Conservation (phyloP, 2,888 invertebrate genomes). For the Synanthedon andrenaeformis region DNA sequence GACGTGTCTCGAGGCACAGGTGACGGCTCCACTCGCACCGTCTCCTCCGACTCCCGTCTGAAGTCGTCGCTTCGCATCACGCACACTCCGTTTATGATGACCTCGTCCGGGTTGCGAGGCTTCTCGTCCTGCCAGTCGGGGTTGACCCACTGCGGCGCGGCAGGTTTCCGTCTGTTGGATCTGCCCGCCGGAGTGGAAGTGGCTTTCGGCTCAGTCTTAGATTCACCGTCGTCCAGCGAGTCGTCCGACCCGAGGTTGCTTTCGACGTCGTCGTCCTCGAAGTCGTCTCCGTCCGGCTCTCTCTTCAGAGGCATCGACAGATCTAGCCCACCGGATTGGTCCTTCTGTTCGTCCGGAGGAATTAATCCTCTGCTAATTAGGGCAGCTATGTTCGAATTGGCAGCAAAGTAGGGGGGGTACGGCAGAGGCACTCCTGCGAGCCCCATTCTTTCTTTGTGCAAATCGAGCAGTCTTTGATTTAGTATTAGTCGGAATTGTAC, state of each 20-base stretch:
- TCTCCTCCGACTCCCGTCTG: slow-evolving; percentile 74
- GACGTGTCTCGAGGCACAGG: slow-evolving; percentile 70
- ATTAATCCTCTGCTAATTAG: slow-evolving; percentile 77
- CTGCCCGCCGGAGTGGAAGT: slow-evolving; percentile 56
- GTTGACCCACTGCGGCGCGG: slow-evolving; percentile 97
- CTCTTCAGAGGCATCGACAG: slow-evolving; percentile 88
- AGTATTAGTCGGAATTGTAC: slow-evolving; percentile 90
- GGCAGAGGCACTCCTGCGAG: slow-evolving; percentile 81
- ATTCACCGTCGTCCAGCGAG: slow-evolving; percentile 68
- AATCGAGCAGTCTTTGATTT: slow-evolving; percentile 88
- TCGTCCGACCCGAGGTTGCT: slow-evolving; percentile 81
- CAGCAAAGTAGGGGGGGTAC: slow-evolving; percentile 83
- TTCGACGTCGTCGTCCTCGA: slow-evolving; percentile 83
- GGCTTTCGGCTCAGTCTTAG: slow-evolving; percentile 70
- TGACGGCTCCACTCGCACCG: slow-evolving; percentile 81
- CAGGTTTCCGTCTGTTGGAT: slow-evolving; percentile 87
- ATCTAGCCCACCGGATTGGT: slow-evolving; percentile 87
- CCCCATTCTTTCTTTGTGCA: slow-evolving; percentile 88
- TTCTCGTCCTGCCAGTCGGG: slow-evolving; percentile 89
- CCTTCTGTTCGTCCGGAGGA: slow-evolving; percentile 76
- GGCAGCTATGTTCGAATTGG: slow-evolving; percentile 81
- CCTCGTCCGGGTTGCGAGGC: slow-evolving; percentile 75
- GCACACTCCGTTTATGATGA: slow-evolving; percentile 94
- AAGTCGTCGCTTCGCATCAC: slow-evolving; percentile 90
- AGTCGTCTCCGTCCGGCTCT: slow-evolving; percentile 81